Evolutionary conservation across 2,797 vertebrate species (phyloP).

Genomic region (Syngnathus rostellatus): DNA sequence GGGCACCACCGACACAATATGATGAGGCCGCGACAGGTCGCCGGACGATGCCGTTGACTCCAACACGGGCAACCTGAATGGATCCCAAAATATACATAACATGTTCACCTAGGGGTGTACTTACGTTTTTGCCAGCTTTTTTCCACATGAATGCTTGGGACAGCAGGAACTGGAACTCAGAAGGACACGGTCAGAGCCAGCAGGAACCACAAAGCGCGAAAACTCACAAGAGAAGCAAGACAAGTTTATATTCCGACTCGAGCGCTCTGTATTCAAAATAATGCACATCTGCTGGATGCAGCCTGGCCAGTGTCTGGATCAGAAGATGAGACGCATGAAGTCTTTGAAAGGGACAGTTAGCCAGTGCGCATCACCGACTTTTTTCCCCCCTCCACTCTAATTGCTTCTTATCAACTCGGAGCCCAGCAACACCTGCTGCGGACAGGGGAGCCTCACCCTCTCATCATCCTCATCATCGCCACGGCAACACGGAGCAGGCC

Average conservation of each 20-base stretch:
- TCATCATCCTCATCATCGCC: slow-evolving; percentile 52
- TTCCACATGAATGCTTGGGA: background rate
- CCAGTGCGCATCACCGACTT: slow-evolving; percentile 58
- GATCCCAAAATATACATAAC: background rate
- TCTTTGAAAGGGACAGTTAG: slow-evolving; percentile 51
- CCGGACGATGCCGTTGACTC: slow-evolving; percentile 89
- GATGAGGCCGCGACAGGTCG: slow-evolving; percentile 91
- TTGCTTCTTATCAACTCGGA: slow-evolving; percentile 63
- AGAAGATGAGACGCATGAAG: slow-evolving; percentile 37
- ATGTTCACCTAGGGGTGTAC: background rate
- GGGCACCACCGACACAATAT: slow-evolving; percentile 94
- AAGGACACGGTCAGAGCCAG: background rate
- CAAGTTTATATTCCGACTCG: background rate
- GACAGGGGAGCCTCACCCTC: slow-evolving; percentile 46
- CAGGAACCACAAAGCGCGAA: background rate
- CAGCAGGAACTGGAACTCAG: background rate
- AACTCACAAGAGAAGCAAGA: background rate
- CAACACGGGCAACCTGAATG: slow-evolving; percentile 85
- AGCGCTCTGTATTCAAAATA: background rate
- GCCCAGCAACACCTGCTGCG: slow-evolving; percentile 54
- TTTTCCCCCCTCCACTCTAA: slow-evolving; percentile 66
- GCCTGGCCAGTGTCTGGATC: background rate
- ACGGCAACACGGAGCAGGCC: slow-evolving; percentile 36
- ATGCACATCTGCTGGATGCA: background rate
- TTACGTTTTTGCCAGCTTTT: background rate